phyloP scores from a whole-genome alignment of 2,113 vertebrate species.

The Chlamydotis undulata region DNA sequence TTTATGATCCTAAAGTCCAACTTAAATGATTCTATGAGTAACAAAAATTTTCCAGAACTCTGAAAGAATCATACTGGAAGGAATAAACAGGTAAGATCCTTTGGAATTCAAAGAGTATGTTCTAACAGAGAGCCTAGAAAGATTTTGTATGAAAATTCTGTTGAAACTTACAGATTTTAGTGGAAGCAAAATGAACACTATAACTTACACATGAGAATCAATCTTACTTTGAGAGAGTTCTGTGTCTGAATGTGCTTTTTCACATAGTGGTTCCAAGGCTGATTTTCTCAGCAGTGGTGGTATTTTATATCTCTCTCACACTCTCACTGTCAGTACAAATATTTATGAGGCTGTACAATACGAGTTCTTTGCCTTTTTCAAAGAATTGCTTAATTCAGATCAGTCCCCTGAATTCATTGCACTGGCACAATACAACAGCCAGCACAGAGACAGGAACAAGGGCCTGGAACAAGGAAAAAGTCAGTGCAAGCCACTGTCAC shows the following conservation, averaged over 20 bases:
- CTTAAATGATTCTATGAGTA: not conserved
- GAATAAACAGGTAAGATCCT: not conserved
- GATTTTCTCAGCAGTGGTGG: not conserved
- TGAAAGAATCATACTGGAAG: not conserved
- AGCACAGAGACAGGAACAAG: not conserved
- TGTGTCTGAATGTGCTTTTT: not conserved
- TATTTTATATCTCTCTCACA: not conserved
- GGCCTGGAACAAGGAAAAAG: not conserved
- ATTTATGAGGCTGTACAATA: not conserved
- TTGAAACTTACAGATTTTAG: not conserved
- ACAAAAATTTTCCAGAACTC: not conserved
- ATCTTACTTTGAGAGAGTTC: not conserved
- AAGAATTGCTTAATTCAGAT: not conserved
- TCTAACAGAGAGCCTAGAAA: not conserved
- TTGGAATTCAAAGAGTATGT: not conserved
- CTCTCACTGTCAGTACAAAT: not conserved
- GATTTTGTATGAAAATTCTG: not conserved
- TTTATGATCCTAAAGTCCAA: too few species aligned
- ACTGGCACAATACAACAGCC: not conserved
- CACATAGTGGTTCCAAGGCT: not conserved
- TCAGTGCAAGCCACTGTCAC: not conserved
- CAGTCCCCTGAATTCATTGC: not conserved
- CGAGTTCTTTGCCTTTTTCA: not conserved
- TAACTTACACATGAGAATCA: not conserved
- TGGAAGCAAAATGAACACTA: not conserved